A percentile compares a stretch with the other conserved stretches of the same genome.
Evolutionary conservation across 1,140 invertebrate species (phyloP).

Genomic region (Drosophila nigromelanica): DNA sequence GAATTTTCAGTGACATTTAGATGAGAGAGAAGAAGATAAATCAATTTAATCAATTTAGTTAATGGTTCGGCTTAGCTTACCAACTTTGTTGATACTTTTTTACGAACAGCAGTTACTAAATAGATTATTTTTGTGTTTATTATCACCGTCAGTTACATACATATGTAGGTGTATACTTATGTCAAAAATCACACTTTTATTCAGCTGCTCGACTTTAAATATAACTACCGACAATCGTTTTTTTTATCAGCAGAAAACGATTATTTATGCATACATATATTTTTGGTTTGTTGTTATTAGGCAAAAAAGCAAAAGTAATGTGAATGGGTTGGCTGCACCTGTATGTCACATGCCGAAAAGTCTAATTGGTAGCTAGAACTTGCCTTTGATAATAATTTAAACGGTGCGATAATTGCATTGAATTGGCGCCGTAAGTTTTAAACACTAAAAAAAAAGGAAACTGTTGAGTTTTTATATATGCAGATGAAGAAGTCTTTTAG

Average conservation of each 20-base stretch:
- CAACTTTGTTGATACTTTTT: conserved; percentile 1
- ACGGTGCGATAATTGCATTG: conserved; percentile 11
- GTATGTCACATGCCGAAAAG: conserved; percentile 58
- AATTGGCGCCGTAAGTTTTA: background rate
- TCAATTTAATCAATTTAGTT: conserved; percentile 66
- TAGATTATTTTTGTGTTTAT: background rate
- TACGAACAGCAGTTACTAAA: background rate
- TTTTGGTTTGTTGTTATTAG: conserved; percentile 52
- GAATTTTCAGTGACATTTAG: conserved; percentile 60
- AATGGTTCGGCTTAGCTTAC: conserved; percentile 36
- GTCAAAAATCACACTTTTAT: conserved; percentile 27
- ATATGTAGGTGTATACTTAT: background rate
- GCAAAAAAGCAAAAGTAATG: conserved; percentile 16
- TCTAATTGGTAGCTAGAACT: conserved; percentile 9
- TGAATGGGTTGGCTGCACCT: conserved; percentile 8
- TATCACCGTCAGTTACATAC: conserved; percentile 6
- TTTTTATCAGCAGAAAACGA: conserved; percentile 53
- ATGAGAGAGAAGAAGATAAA: conserved; percentile 35
- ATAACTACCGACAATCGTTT: conserved; percentile 14
- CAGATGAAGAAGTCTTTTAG: no score
- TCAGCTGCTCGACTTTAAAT: conserved; percentile 9
- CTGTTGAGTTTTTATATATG: no score
- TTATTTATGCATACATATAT: conserved; percentile 61
- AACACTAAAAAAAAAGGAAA: no score
- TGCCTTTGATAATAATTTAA: conserved; percentile 37